phyloP scores from a whole-genome alignment of 1,140 invertebrate genomes.

The Prorops nasuta region DNA sequence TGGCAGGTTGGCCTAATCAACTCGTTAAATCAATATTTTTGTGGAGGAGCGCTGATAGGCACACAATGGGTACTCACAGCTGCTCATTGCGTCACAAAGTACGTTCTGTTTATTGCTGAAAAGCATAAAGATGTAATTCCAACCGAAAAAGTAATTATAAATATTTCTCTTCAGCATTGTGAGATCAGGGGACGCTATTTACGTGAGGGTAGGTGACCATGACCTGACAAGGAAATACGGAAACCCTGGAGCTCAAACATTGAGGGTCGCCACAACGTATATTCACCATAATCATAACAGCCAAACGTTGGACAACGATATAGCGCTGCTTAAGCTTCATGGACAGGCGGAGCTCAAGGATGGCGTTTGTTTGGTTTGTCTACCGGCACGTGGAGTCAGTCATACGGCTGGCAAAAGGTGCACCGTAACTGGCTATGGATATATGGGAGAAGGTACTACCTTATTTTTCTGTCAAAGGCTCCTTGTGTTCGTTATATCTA shows the following conservation, averaged over 20 bases:
- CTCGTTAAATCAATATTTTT: conserved; percentile 91
- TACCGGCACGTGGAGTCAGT: conserved; percentile 81
- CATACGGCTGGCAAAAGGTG: conserved; percentile 85
- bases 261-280: conserved; percentile 87
- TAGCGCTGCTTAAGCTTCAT: conserved; percentile 88
- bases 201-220: conserved; percentile 89
- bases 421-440: conserved; percentile 91
- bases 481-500: conserved; percentile 3
- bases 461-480: not conserved
- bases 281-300: conserved; percentile 97
- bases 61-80: conserved; percentile 94
- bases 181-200: conserved; percentile 85
- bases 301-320: conserved; percentile 93
- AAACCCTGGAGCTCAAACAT: conserved; percentile 83
- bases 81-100: conserved; percentile 95
- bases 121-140: not conserved
- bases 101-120: conserved; percentile 45
- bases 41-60: conserved; percentile 90
- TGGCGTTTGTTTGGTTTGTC: conserved; percentile 81
- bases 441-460: conserved; percentile 85
- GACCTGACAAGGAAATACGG: conserved; percentile 85
- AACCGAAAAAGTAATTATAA: no score
- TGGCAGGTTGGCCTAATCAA: conserved; percentile 95
- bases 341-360: conserved; percentile 86
- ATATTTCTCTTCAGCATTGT: conserved; percentile 70